Base-by-base conservation (phyloP, 2,888 invertebrate genomes). In the Eulithis testata region DNA sequence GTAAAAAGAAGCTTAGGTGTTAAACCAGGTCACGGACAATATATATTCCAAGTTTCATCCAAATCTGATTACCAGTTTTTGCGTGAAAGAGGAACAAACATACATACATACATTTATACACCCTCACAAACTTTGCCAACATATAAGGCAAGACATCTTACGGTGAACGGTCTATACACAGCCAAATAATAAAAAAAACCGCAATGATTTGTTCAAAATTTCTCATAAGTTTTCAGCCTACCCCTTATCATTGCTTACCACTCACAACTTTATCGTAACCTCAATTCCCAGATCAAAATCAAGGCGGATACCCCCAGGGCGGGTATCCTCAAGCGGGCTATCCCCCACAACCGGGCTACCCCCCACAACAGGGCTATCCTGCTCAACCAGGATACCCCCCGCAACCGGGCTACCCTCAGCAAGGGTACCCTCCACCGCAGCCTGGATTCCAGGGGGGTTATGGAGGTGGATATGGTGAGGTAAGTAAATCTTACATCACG, bases 391-490 rank as follows among this genome's bases (percentile, higher is more conserved):
- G 82, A 0, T 87, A 85, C 58, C 84, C 84, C 0, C 78, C 79
- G 0, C 83, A 72, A 0, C 21, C 49, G 4, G 91, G 91, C 9
- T 40, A 40, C 40, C 40, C 40, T 4, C 82, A 72, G 81, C 88
- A 88, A 8, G 93, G 90, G 56, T 90, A 89, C 69, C 90, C 90
- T 0, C 88, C 86, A 14, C 70, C 72, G 44, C 73, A 73, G 57
- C 84, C 87, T 9, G 88, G 87, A 0, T 86, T 84, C 72, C 88
- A 82, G 60, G 76, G 74, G 0, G 86, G 81, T 0, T 88, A 82
- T 70, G 86, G 84, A 40, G 81, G 82, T 2, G 86, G 83, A 63
- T 89, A 85, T 82, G 91, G 88, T 31, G 90, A 90, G 73, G 91
- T 91, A 72, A 80, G 86, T 66, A 37, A 53, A 14, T 31, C 31